phyloP scores from a whole-genome alignment of 53 echinoderm and acorn worm genomes.

The Paracentrotus lividus region DNA sequence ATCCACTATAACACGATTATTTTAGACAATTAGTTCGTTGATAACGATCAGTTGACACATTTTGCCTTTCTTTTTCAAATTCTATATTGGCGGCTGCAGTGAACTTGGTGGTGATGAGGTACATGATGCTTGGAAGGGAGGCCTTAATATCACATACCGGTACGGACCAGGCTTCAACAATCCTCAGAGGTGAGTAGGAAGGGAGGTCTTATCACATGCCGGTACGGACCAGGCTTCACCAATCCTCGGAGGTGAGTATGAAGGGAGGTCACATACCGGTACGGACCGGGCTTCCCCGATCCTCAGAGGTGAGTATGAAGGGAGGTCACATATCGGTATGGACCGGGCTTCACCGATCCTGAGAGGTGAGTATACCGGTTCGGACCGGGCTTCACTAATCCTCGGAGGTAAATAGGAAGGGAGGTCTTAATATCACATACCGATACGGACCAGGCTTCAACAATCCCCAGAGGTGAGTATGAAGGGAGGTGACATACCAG shows the following conservation, averaged over 20 bases:
- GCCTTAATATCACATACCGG: conserved; percentile 75
- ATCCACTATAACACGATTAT: too few species aligned
- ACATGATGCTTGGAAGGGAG: conserved; percentile 76
- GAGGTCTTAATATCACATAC: conserved; percentile 79
- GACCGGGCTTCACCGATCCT: conserved; percentile 85
- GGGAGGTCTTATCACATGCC: conserved; percentile 81
- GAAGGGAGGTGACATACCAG: conserved; percentile 75
- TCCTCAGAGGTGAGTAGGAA: conserved; percentile 65
- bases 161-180: conserved; percentile 90
- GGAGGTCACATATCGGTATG: conserved; percentile 84
- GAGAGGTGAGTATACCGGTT: conserved; percentile 49
- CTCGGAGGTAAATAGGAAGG: too few species aligned
- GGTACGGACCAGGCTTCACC: conserved; percentile 89
- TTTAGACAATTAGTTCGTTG: too few species aligned
- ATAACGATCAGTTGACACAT: neutral
- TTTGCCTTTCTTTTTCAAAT: neutral
- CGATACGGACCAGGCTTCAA: conserved; percentile 91
- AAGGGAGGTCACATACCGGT: conserved; percentile 76
- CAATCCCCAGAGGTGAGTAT: conserved; percentile 58
- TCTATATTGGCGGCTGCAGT: conserved; percentile 24
- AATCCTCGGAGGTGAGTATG: conserved; percentile 60
- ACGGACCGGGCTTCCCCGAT: conserved; percentile 87
- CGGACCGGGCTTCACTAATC: too few species aligned
- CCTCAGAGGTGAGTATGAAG: conserved; percentile 67
- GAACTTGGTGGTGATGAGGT: conserved; percentile 77